Percentiles rank a stretch among this genome's conserved stretches.
Conservation (phyloP, 2,113 vertebrate species). For the Pelvicachromis taeniatus region DNA sequence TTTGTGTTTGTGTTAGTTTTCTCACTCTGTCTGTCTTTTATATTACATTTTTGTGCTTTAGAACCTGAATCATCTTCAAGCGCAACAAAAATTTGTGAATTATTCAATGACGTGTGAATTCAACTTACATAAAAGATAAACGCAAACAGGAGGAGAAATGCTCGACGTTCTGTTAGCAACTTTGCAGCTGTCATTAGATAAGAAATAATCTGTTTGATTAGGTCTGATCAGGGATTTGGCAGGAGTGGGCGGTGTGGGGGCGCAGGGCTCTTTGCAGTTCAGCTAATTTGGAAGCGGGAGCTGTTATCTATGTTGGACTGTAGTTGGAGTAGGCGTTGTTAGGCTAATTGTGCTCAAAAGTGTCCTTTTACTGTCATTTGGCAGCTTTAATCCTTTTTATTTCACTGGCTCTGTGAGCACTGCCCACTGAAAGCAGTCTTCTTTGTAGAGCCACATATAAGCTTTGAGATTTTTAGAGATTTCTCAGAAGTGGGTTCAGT, state of each 20-base stretch:
- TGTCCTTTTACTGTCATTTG: conserved; percentile 48
- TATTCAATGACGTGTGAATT: not conserved
- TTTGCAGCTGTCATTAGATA: conserved; percentile 31
- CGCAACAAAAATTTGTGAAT: not conserved
- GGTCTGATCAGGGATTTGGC: conserved; percentile 36
- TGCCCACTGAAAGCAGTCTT: conserved; percentile 19
- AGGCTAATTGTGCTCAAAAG: conserved; percentile 48
- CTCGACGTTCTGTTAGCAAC: conserved; percentile 2
- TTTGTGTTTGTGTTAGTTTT: not conserved
- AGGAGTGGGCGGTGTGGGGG: conserved; percentile 35
- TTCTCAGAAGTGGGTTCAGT: conserved; percentile 35
- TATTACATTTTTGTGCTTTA: not conserved
- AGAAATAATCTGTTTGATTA: conserved; percentile 45
- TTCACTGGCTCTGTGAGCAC: not conserved
- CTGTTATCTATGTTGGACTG: conserved; percentile 43
- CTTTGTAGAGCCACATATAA: not conserved
- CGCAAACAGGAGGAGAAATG: not conserved
- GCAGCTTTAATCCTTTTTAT: conserved; percentile 35
- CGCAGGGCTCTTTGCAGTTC: conserved; percentile 27
- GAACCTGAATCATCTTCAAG: not conserved
- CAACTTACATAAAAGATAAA: not conserved
- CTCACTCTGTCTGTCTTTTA: not conserved
- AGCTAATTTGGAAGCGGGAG: conserved; percentile 39
- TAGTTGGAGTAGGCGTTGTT: conserved; percentile 36
- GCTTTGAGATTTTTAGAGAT: conserved; percentile 21